Base-by-base conservation (phyloP, 2,888 invertebrate species). In the Meta bourneti region DNA sequence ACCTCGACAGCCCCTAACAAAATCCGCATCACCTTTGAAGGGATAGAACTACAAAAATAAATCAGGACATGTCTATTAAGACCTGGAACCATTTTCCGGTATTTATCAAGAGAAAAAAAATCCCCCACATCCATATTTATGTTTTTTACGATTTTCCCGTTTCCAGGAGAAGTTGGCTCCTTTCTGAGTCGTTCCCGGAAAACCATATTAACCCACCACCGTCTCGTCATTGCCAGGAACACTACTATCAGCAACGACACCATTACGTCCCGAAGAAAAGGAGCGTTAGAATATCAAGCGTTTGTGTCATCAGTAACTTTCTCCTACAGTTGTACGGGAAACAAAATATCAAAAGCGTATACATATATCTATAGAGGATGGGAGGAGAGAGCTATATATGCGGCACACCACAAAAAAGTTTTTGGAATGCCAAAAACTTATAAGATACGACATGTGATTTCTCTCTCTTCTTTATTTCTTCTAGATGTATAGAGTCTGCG, bases 341-440 rank as follows among this genome's bases (percentile, higher is more conserved):
- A 83, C 74, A 89, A 89, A 78, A 91, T 83, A 91, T 61, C 78
- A 91, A 87, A 90, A 84, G n/a, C 79, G 54, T 80, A 90, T 84
- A 84, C 72, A 74, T 84, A 74, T 74, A 74, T 74, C 19, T 78
- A 75, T 34, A 81, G n/a, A 8, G 49, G 20, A 75, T 49, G 69
- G 34, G 74, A 48, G 51, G 69, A 19, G 74, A 48, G 51, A 69
- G 20, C n/a, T 87, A 74, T 75, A 86, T 70, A 78, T 20, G 77
- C 61, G 34, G 71, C 78, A 72, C 75, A 91, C 85, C 80, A 77
- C n/a, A 84, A 79, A 90, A 83, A 82, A 86, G 81, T 86, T 91
- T 90, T 91, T 91, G 91, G 91, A 91, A 91, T 91, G 91, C 91
- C 91, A 91, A 91, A 91, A 91, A 91, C 91, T 91, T 91, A 87